Evolutionary conservation across 2,113 vertebrate species (phyloP).

Genomic region (Gadus macrocephalus): DNA sequence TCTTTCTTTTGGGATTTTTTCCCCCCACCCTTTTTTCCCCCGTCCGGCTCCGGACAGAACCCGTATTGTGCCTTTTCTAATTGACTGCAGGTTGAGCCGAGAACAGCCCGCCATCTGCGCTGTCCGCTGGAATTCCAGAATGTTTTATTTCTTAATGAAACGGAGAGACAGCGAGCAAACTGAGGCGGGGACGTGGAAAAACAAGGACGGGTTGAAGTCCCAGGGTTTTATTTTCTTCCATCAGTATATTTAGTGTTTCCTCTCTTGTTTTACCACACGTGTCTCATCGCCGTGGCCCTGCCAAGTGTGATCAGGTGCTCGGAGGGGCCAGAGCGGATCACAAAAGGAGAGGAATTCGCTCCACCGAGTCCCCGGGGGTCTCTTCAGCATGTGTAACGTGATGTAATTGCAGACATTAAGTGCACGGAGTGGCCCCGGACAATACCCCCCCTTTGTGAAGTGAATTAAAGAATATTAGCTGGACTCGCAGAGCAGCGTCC

Average conservation of each 20-base stretch:
- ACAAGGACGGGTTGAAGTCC: neutral
- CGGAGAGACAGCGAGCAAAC: constrained; percentile 19
- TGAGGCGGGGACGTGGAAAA: constrained; percentile 10
- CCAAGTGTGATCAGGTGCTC: constrained; percentile 55
- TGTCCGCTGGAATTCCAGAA: constrained; percentile 50
- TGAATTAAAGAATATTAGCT: constrained; percentile 61
- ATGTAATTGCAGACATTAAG: constrained; percentile 70
- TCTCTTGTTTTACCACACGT: constrained; percentile 18
- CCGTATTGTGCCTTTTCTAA: constrained; percentile 62
- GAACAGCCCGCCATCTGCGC: constrained; percentile 34
- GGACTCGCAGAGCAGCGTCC: constrained; percentile 18
- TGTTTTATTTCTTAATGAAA: constrained; percentile 63
- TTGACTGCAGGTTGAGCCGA: constrained; percentile 57
- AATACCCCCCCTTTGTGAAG: constrained; percentile 54
- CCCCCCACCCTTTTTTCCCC: neutral
- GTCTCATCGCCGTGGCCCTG: constrained; percentile 23
- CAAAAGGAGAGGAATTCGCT: constrained; percentile 38
- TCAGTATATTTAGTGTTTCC: constrained; percentile 24
- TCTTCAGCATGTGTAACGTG: constrained; percentile 66
- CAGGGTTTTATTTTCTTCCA: too few relatives aligned
- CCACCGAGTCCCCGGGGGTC: constrained; percentile 47
- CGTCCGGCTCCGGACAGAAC: constrained; percentile 49
- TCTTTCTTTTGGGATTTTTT: neutral
- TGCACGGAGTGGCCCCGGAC: constrained; percentile 39
- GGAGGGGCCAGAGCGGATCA: constrained; percentile 45